These are phyloP conservation scores for Microtus richardsoni DNA, from an alignment of 2,113 vertebrate species.

Conservation along the genomic window DNA sequence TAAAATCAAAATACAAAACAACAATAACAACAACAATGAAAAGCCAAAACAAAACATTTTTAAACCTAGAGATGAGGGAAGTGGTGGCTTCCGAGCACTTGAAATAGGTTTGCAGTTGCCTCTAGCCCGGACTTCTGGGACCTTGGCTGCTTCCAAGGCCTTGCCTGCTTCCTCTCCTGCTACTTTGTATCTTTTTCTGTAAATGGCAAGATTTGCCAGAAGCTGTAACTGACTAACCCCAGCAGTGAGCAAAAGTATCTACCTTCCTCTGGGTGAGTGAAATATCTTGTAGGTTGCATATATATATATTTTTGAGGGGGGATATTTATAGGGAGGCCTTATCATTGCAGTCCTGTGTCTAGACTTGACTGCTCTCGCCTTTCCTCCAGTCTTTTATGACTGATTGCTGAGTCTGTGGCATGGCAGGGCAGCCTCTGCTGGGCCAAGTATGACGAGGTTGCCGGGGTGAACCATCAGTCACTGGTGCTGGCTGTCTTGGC, in stretches of 20 bases:
- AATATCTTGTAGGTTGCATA: not conserved
- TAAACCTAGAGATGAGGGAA: not conserved
- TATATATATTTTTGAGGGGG: too few species aligned
- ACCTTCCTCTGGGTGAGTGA: not conserved
- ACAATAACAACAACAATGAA: too few species aligned
- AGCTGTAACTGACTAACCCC: not conserved
- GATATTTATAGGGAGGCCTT: not conserved
- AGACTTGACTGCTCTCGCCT: not conserved
- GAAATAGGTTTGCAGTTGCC: not conserved
- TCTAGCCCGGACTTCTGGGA: not conserved
- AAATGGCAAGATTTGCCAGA: constrained; percentile 16
- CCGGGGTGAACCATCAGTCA: constrained; percentile 25
- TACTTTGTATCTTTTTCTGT: not conserved
- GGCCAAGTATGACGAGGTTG: not conserved
- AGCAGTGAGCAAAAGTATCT: constrained; percentile 18
- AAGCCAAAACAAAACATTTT: not conserved
- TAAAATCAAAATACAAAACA: not conserved
- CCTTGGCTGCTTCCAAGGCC: not conserved
- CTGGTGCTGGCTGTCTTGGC: not conserved
- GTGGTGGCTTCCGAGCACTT: not conserved
- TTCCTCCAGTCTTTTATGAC: not conserved
- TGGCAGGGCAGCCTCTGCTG: not conserved
- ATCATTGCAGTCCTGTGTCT: not conserved
- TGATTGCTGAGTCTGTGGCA: not conserved
- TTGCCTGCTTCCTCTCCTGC: not conserved